These are phyloP conservation scores for Macroramphosus scolopax DNA, from an alignment of 2,797 vertebrate species.

Conservation along the genomic window DNA sequence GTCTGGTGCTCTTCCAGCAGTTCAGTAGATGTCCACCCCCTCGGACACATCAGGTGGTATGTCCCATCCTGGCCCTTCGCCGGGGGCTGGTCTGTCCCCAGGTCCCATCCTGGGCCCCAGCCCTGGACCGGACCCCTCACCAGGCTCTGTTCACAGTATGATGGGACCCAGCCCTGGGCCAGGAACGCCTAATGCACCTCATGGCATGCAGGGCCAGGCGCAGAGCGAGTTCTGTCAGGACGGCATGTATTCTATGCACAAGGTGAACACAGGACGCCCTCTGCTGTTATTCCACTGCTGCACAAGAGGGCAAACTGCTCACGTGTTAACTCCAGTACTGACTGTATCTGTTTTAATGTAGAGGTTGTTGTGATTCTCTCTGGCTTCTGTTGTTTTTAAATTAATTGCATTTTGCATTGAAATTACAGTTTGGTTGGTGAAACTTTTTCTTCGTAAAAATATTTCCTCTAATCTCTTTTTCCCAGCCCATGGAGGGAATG, in stretches of 20 bases:
- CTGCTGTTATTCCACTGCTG: too few species aligned
- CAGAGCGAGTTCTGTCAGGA: conserved; percentile 90
- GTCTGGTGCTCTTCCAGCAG: conserved; percentile 32
- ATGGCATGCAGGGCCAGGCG: conserved; percentile 85
- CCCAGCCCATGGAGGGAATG: conserved; percentile 90
- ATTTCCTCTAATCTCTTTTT: neutral
- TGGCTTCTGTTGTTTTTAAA: too few species aligned
- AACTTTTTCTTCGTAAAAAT: neutral
- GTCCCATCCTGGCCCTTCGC: conserved; percentile 96
- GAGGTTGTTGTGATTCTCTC: too few species aligned
- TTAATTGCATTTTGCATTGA: neutral
- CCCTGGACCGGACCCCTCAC: conserved; percentile 94
- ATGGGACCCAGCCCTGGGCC: conserved; percentile 93
- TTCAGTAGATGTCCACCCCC: conserved; percentile 89
- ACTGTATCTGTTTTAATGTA: too few species aligned
- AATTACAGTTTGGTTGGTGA: neutral
- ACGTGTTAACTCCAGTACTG: too few species aligned
- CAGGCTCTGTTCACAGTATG: conserved; percentile 96
- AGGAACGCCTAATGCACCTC: conserved; percentile 88
- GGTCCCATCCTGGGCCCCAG: conserved; percentile 95
- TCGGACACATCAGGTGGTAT: conserved; percentile 87
- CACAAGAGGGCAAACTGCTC: too few species aligned
- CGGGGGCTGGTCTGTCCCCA: conserved; percentile 91
- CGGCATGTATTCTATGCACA: conserved; percentile 89
- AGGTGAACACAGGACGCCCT: conserved; percentile 74